Evolutionary conservation across 2,888 invertebrate species (phyloP).

Genomic region (Notodonta dromedarius): DNA sequence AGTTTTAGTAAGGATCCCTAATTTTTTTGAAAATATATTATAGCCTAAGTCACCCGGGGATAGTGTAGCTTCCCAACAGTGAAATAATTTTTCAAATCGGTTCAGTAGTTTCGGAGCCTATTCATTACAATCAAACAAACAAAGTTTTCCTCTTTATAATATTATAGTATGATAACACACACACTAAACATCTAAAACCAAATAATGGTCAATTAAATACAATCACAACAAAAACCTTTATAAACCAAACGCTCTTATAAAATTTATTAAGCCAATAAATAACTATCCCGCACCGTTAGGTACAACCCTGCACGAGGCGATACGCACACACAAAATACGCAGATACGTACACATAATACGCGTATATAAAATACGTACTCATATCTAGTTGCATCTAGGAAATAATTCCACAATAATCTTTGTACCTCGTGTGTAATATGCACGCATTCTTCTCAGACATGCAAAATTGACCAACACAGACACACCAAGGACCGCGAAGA

Average conservation of each 20-base stretch:
- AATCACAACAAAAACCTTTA: conserved; percentile 47
- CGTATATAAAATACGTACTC: conserved; percentile 19
- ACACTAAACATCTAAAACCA: neutral
- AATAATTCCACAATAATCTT: conserved; percentile 83
- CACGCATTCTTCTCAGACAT: conserved; percentile 82
- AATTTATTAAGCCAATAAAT: conserved; percentile 75
- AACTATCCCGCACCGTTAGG: conserved; percentile 59
- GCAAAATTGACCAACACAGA: conserved; percentile 77
- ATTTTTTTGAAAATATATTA: too few relatives aligned
- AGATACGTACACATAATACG: conserved; percentile 24
- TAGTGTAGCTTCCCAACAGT: too few relatives aligned
- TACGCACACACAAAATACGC: conserved; percentile 29
- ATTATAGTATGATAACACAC: too few relatives aligned
- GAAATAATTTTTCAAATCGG: too few relatives aligned
- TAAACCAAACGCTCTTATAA: conserved; percentile 69
- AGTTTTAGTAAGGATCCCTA: too few relatives aligned
- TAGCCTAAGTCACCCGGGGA: too few relatives aligned
- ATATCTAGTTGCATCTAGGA: conserved; percentile 71
- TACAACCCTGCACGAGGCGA: conserved; percentile 45
- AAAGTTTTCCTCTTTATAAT: too few relatives aligned
- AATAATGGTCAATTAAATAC: neutral
- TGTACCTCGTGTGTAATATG: conserved; percentile 71
- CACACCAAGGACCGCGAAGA: conserved; percentile 50
- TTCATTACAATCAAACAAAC: too few relatives aligned
- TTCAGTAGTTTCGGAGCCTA: too few relatives aligned